Percentiles rank a stretch among this genome's conserved stretches.
Evolutionary conservation across 2,888 invertebrate genomes (phyloP).

Genomic region (Kuschelorhynchus macadamiae): DNA sequence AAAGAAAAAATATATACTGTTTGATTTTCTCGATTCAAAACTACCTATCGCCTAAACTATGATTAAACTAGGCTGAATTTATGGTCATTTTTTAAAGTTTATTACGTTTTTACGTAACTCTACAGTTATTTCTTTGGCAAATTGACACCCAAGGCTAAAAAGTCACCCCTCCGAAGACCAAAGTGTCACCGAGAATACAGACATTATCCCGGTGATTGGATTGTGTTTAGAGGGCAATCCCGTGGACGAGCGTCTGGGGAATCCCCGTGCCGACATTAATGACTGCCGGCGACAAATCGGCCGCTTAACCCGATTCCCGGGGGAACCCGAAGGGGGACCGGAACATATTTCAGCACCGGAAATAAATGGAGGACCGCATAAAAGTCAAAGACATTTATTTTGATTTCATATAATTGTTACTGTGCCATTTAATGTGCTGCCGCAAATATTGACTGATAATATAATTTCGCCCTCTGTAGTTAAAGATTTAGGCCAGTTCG

Average conservation of each 20-base stretch:
- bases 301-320: slow-evolving; percentile 65
- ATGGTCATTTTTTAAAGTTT: too few species aligned
- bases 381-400: slow-evolving; percentile 28
- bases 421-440: slow-evolving; percentile 69
- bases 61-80: too few species aligned
- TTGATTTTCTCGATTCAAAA: too few species aligned
- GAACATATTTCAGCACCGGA: slow-evolving; percentile 65
- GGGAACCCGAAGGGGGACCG: slow-evolving; percentile 59
- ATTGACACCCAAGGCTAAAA: not conserved
- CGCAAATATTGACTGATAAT: slow-evolving; percentile 70
- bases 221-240: slow-evolving; percentile 74
- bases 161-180: not conserved
- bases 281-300: slow-evolving; percentile 71
- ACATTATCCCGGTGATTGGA: slow-evolving; percentile 71
- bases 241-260: slow-evolving; percentile 74
- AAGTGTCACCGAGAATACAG: slow-evolving; percentile 25
- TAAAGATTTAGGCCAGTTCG: slow-evolving; percentile 43
- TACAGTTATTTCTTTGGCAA: too few species aligned
- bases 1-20: too few species aligned
- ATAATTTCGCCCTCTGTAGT: slow-evolving; percentile 71
- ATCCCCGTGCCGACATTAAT: slow-evolving; percentile 66
- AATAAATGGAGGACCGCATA: slow-evolving; percentile 41
- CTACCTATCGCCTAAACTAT: too few species aligned
- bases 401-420: not conserved
- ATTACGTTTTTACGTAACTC: too few species aligned